Percentiles rank a stretch among this genome's conserved stretches.
Evolutionary conservation across 2,797 vertebrate species (phyloP).

Genomic region (Rousettus madagascariensis): DNA sequence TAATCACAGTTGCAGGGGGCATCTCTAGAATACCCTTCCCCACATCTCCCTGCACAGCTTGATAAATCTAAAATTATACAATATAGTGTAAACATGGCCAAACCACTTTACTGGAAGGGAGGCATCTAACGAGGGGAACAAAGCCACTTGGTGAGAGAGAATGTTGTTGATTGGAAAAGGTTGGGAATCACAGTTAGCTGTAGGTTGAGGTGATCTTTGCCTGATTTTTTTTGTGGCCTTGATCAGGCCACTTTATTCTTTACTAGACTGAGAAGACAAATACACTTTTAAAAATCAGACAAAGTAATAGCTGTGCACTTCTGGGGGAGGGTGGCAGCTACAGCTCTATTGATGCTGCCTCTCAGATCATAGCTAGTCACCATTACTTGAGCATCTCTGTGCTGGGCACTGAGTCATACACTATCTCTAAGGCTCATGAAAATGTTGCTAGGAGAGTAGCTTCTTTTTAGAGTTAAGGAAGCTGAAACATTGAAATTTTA

Average conservation of each 20-base stretch:
- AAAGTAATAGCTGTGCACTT: background rate
- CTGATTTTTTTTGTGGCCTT: background rate
- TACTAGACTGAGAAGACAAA: background rate
- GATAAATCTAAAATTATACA: constrained; percentile 87
- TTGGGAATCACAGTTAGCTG: background rate
- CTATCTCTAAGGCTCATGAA: background rate
- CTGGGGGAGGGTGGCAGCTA: background rate
- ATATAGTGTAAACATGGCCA: constrained; percentile 80
- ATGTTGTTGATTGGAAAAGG: background rate
- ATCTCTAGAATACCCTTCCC: constrained; percentile 90
- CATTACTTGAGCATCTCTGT: background rate
- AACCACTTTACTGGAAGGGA: background rate
- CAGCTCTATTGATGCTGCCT: background rate
- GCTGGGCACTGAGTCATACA: background rate
- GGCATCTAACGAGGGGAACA: background rate
- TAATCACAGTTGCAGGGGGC: constrained; percentile 94
- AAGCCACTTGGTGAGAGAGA: background rate
- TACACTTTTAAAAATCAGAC: background rate
- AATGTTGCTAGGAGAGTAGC: background rate
- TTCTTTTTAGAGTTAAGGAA: background rate
- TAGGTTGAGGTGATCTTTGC: background rate
- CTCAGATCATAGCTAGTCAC: background rate
- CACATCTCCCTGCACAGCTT: constrained; percentile 94
- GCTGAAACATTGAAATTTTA: constrained; percentile 13
- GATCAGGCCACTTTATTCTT: background rate